Percentiles rank a stretch among this genome's conserved stretches.
These are phyloP conservation scores for Dinocampus coccinellae DNA, from an alignment of 2,888 invertebrate species.

Conservation along the genomic window DNA sequence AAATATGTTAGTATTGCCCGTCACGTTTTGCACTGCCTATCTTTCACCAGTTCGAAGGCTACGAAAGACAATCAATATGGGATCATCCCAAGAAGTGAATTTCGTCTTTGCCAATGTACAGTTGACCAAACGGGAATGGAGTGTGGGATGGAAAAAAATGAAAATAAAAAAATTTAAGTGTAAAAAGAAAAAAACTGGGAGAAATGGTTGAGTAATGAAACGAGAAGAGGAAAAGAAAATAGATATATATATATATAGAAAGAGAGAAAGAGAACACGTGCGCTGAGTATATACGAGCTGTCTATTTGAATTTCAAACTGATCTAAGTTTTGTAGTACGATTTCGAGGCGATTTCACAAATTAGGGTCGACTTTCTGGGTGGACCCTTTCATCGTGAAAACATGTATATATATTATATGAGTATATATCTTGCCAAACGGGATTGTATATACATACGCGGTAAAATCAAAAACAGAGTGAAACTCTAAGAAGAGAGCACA, in stretches of 20 bases:
- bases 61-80: slow-evolving; percentile 27
- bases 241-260: neutral
- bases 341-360: slow-evolving; percentile 48
- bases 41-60: neutral
- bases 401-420: neutral
- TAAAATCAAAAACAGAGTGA: neutral
- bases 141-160: slow-evolving; percentile 14
- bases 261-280: neutral
- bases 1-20: neutral
- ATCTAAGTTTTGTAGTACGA: slow-evolving; percentile 27
- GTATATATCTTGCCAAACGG: neutral
- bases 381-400: neutral
- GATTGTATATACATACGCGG: neutral
- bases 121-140: neutral
- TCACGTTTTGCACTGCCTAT: neutral
- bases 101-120: neutral
- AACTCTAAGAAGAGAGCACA: too few relatives aligned
- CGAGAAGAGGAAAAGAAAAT: neutral
- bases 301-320: slow-evolving; percentile 18
- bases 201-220: neutral
- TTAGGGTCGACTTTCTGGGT: slow-evolving; percentile 46
- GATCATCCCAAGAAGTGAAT: slow-evolving; percentile 12
- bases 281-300: neutral
- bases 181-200: neutral
- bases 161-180: neutral